Conservation (phyloP, 2,888 invertebrate genomes). For the Anarsia innoxiella region DNA sequence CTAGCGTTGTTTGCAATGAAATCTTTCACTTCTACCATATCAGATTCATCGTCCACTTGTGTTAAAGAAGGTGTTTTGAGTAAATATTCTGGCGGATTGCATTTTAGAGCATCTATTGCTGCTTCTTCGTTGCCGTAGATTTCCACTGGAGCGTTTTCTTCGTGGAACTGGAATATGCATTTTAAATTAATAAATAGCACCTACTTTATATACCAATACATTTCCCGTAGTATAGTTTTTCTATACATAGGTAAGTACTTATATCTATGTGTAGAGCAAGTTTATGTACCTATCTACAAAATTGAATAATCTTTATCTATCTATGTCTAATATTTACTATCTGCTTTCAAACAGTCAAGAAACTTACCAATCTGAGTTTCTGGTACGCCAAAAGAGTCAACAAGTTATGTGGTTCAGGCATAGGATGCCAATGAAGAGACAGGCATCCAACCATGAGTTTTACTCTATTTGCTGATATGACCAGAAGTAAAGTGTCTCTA, state of each 20-base stretch:
- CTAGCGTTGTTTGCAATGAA: conserved; percentile 49
- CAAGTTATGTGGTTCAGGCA: conserved; percentile 76
- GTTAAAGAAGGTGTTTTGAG: conserved; percentile 41
- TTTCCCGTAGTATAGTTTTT: too few species aligned
- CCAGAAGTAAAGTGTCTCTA: conserved; percentile 70
- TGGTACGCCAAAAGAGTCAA: conserved; percentile 68
- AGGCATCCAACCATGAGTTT: conserved; percentile 80
- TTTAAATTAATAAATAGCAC: too few species aligned
- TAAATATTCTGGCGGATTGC: conserved; percentile 40
- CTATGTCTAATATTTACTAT: too few species aligned
- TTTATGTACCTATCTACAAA: too few species aligned
- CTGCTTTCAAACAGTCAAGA: too few species aligned
- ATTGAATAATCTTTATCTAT: too few species aligned
- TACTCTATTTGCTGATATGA: conserved; percentile 75
- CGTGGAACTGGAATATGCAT: conserved; percentile 67
- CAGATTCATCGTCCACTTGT: conserved; percentile 41
- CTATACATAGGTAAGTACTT: too few species aligned
- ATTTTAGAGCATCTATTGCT: conserved; percentile 68
- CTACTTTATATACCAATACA: not conserved
- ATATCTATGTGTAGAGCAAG: too few species aligned
- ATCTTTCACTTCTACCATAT: conserved; percentile 55
- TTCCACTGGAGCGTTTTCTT: conserved; percentile 74
- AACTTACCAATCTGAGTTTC: conserved; percentile 74
- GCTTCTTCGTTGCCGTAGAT: conserved; percentile 65
- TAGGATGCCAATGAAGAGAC: conserved; percentile 77